Base-by-base conservation (phyloP, 2,888 invertebrate species). In the Luperina nickerlii region DNA sequence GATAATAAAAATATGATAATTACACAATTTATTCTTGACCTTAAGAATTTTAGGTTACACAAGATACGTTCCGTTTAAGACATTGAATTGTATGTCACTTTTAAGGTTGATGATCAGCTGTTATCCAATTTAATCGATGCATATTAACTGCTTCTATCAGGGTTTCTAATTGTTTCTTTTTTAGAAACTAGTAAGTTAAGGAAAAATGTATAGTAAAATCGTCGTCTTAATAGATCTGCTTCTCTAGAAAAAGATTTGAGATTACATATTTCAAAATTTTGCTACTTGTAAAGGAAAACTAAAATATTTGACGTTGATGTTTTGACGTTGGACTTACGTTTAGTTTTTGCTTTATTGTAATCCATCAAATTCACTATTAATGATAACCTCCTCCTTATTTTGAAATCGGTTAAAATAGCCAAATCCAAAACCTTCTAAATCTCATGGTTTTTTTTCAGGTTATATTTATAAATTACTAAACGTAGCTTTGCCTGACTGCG, bases 1-100 rank as follows among this genome's bases (percentile, higher is more conserved):
- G 82, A 81, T 84, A 78, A 76, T 76, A 79, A 70, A 85, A 69
- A 62, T 86, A 87, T 87, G 87, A 86, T 89, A 90, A 89, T 87
- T 88, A 84, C 66, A 74, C 81, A 74, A 86, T 82, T 67, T 76
- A 75, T 67, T 77, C 75, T 82, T 85, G 89, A 90, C 90, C 90
- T 90, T 88, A 69, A 38, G 32, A 74, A 51, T 86, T 89, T 89
- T 88, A 86, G 84, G 83, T 89, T 89, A 88, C 81, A 83, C 77
- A 71, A 76, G 60, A 79, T 81, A 67, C 81, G 80, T 83, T 90
- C 62, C 87, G 83, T 86, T 75, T 42, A 2, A 69, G 78, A 80
- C 74, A 81, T 78, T 85, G 70, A 72, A 74, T 65, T 32, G 2
- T 18, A 79, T 60, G 74, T 68, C 45, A 73, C 38, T 20, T n/a